Percentiles rank a stretch among this genome's conserved stretches.
These are phyloP conservation scores for Hucho hucho DNA, from an alignment of 2,113 vertebrate genomes.

Conservation along the genomic window DNA sequence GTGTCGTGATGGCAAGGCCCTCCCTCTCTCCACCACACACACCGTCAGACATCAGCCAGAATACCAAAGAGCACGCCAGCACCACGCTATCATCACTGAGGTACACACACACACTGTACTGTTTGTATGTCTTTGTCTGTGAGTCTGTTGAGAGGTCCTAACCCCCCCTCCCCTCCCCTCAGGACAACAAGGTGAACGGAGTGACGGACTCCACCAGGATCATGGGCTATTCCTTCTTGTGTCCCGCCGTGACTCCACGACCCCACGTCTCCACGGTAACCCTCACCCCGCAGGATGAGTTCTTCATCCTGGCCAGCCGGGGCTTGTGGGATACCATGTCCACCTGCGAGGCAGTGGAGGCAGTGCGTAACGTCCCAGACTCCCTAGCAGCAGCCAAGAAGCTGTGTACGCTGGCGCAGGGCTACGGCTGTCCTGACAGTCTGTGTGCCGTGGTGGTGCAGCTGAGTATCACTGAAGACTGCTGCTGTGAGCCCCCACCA, in stretches of 20 bases:
- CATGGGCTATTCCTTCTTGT: conserved; percentile 95
- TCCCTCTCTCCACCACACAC: conserved; percentile 83
- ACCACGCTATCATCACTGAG: conserved; percentile 95
- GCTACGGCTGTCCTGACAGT: conserved; percentile 92
- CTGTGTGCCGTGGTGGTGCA: conserved; percentile 91
- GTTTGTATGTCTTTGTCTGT: neutral
- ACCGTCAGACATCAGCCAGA: conserved; percentile 76
- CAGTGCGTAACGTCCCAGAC: conserved; percentile 87
- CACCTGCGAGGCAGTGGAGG: conserved; percentile 84
- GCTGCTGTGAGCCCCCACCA: conserved; percentile 69
- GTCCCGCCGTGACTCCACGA: conserved; percentile 88
- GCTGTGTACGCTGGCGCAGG: conserved; percentile 92
- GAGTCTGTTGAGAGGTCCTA: neutral
- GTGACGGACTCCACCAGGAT: conserved; percentile 93
- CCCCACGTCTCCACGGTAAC: conserved; percentile 89
- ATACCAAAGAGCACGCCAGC: conserved; percentile 65
- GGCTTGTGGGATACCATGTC: conserved; percentile 91
- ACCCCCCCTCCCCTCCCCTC: conserved; percentile 15
- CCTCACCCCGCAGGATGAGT: conserved; percentile 91
- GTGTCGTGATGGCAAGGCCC: conserved; percentile 88
- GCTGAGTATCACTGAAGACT: conserved; percentile 90
- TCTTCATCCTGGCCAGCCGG: conserved; percentile 93
- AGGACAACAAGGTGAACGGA: conserved; percentile 98
- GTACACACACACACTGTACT: conserved; percentile 56
- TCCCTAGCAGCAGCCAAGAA: conserved; percentile 91